phyloP scores from a whole-genome alignment of 2,888 invertebrate genomes.

The Dolichomitus sp. region DNA sequence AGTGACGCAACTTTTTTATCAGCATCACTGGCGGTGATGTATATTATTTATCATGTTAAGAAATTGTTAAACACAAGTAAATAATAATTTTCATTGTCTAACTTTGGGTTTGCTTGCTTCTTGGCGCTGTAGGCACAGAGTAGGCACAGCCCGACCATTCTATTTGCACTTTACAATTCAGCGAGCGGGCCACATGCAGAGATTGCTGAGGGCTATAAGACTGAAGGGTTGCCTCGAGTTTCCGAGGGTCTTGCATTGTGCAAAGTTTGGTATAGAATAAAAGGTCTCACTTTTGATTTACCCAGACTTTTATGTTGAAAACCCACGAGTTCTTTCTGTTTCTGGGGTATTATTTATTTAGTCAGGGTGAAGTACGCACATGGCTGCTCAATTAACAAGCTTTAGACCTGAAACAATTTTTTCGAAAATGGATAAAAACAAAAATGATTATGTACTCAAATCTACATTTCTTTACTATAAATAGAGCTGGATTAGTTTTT shows the following conservation, averaged over 20 bases:
- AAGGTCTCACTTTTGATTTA: conserved; percentile 17
- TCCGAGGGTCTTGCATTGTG: conserved; percentile 6
- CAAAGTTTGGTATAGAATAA: conserved; percentile 12
- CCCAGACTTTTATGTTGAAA: background rate
- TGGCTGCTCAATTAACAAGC: background rate
- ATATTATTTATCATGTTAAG: background rate
- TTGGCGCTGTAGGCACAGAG: background rate
- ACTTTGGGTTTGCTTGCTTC: background rate
- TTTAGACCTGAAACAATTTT: background rate
- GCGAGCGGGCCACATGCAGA: conserved; percentile 19
- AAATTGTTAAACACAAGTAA: background rate
- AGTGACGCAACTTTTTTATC: too few relatives aligned
- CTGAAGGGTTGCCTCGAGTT: conserved; percentile 21
- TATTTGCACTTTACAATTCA: background rate
- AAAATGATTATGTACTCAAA: background rate
- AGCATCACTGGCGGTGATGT: too few relatives aligned
- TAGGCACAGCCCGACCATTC: background rate
- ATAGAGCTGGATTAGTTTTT: background rate
- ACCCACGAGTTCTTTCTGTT: background rate
- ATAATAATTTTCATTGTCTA: background rate
- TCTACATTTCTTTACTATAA: background rate
- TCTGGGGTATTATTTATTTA: background rate
- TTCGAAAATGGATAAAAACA: background rate
- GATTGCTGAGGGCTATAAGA: conserved; percentile 17
- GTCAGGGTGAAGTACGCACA: background rate